Evolutionary conservation across 1,140 invertebrate species (phyloP), one percentile per base, ranked within the genome.

Genomic region (Lepidurus arcticus): DNA sequence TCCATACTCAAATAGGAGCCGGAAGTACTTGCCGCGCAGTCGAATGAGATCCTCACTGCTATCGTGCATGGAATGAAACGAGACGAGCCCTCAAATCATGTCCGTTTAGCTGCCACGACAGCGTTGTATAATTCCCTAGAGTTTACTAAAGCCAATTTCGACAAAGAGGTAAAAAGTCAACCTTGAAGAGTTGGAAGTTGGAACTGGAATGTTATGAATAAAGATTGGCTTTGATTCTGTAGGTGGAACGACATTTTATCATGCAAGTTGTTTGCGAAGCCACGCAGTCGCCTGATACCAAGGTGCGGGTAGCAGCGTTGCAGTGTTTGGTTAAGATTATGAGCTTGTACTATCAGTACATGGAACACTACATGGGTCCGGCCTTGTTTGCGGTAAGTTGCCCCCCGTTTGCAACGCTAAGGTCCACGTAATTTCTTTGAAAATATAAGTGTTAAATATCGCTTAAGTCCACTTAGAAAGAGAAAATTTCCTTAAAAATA

Each of bases 251-350:
- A 82, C 97, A 99, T 86, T 98, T 97, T 84, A 99, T 99, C 73
- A 99, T 99, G 98, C 96, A 99, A 89, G 96, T 98, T 42, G 97
- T 99, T 10, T 99, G 98, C 85, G 89, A 91, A 83, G 88, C 90
- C 13, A 90, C 90, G 1, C 90, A 91, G 82, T 90, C 88, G 16
- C 84, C 88, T 47, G 94, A 98, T 83, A 92, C 92, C 53, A 91
- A 94, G 85, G 93, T 97, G 77, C 91, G 92, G 88, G 97, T 99
- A 44, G 94, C 95, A 13, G 96, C 98, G 16, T 86, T 99, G 73
- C 97, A 99, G 85, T 99, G 97, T 88, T 88, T 99, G 82, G 98
- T 99, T 44, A 98, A 98, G 88, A 99, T 99, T 81, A 94, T 99
- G 90, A 96, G 96, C 0, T 88, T 99, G 0, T 99, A 99, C 85